Base-by-base conservation (phyloP, 1,140 invertebrate species). In the Euura saliciscinereae region DNA sequence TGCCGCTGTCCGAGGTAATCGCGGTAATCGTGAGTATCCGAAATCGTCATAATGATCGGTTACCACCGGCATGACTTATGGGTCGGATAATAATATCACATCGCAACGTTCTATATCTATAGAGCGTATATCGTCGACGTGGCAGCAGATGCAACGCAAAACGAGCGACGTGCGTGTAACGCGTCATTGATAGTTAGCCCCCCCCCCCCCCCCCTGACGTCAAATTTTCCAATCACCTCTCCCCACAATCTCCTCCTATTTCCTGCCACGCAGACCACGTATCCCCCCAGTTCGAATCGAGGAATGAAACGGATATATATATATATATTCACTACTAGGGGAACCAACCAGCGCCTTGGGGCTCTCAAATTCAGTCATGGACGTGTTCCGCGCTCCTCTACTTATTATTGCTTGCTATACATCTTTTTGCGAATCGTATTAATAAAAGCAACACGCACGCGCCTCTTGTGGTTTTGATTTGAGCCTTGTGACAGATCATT, bases 161-260 rank as follows among this genome's bases (percentile, higher is more conserved):
- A 74, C 28, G 28, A 73, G 78, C 82, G 80, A 85, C 79, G 80
- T 74, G 78, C 28, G 75, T 83, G 79, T 83, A 84, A 85, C 78
- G 80, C 81, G 77, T 79, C 81, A 84, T 85, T 86, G 84, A 86
- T 84, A 81, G 79, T 75, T 75, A 73, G 6, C 76, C 66, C 72
- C 69, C 71, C 68, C 75, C 74, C 69, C 74, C 74, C 73, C 74
- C 82, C 82, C 28, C 28, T 84, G 82, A 83, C 82, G 80, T 86
- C 84, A 85, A 86, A 85, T 85, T 86, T 86, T 85, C 85, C 85
- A 84, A 85, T 86, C 83, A 83, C 80, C 80, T 83, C 79, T 78
- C 69, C 77, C 80, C 78, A 80, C 82, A 80, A 76, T 78, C 79
- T 83, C 78, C 79, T 78, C 84, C 84, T 78, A 83, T 85, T 87